These are phyloP conservation scores for Arbacia lixula DNA, from an alignment of 53 echinoderm and acorn worm species.

Conservation along the genomic window DNA sequence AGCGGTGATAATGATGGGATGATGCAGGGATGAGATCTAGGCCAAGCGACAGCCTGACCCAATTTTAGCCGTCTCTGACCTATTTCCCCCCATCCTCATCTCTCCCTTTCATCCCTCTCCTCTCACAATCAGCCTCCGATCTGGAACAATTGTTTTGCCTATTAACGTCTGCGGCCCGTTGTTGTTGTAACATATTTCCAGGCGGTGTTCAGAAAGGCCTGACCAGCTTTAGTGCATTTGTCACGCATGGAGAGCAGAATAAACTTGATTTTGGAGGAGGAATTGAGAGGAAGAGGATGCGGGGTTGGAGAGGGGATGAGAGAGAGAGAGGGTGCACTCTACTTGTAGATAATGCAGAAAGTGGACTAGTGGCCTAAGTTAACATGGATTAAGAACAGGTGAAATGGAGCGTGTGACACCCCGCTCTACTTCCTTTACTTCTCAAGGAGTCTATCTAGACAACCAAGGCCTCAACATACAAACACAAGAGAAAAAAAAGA, in stretches of 20 bases:
- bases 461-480: no score
- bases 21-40: constrained; percentile 16
- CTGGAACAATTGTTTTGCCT: constrained; percentile 26
- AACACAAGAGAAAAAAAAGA: no score
- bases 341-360: constrained; percentile 17
- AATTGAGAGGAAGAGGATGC: no score
- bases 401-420: no score
- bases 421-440: no score
- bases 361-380: background rate
- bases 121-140: background rate
- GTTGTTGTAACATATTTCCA: no score
- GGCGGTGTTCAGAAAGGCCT: constrained; percentile 29
- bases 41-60: constrained; percentile 46
- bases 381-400: background rate
- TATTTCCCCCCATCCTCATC: background rate
- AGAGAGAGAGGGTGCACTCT: constrained; percentile 8
- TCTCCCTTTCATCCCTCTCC: constrained; percentile 2
- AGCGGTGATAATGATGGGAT: constrained; percentile 26
- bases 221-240: constrained; percentile 9
- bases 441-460: no score
- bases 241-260: constrained; percentile 29
- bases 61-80: constrained; percentile 49
- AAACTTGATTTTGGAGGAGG: no score
- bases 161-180: constrained; percentile 15
- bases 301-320: background rate